These are phyloP conservation scores for Biston betularia DNA, from an alignment of 2,888 invertebrate species.

Conservation along the genomic window DNA sequence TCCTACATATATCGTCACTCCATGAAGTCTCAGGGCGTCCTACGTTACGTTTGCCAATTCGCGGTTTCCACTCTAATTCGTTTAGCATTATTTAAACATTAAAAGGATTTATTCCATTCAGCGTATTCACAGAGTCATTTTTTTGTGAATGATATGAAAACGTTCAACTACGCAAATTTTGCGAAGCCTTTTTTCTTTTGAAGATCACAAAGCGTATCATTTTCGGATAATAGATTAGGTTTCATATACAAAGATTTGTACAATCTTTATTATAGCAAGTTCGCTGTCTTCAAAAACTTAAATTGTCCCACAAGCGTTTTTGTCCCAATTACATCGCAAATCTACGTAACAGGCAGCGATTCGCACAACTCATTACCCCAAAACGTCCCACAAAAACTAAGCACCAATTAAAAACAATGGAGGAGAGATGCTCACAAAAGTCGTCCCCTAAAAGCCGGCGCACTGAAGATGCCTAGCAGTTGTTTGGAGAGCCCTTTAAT, in stretches of 20 bases:
- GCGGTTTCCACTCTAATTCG: too few relatives aligned
- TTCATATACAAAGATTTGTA: conserved; percentile 3
- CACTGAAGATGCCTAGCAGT: conserved; percentile 55
- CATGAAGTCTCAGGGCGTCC: too few relatives aligned
- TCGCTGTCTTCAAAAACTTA: conserved; percentile 18
- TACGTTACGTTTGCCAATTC: too few relatives aligned
- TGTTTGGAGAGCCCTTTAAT: conserved; percentile 56
- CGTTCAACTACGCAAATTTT: too few relatives aligned
- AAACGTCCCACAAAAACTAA: conserved; percentile 63
- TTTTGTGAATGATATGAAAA: too few relatives aligned
- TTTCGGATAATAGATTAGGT: not conserved
- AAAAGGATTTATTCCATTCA: too few relatives aligned
- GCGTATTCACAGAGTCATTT: too few relatives aligned
- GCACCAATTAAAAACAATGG: conserved; percentile 76
- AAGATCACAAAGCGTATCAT: not conserved
- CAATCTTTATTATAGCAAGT: conserved; percentile 14
- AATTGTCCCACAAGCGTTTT: conserved; percentile 27
- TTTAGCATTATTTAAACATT: too few relatives aligned
- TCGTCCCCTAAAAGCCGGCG: conserved; percentile 49
- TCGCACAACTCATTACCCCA: conserved; percentile 61
- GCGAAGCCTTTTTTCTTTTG: too few relatives aligned
- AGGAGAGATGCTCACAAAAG: conserved; percentile 55
- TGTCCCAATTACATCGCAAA: conserved; percentile 33
- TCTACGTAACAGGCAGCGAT: conserved; percentile 25
- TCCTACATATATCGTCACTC: too few relatives aligned